phyloP scores from a whole-genome alignment of 1,140 invertebrate genomes.

The Popillia japonica region DNA sequence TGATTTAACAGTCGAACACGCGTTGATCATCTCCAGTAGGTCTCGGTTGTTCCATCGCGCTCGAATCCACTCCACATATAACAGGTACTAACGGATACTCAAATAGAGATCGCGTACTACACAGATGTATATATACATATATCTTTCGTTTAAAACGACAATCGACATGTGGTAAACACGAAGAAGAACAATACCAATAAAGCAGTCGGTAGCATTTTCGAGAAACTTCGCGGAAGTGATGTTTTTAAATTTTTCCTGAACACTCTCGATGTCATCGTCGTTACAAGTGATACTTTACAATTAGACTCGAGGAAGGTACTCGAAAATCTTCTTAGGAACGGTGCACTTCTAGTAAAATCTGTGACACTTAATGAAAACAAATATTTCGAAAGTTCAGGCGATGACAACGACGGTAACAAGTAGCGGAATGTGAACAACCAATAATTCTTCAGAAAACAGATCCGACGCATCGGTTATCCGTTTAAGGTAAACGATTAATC shows the following conservation, averaged over 20 bases:
- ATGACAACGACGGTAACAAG: not conserved
- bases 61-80: not conserved
- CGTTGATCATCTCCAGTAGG: conserved; percentile 26
- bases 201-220: too few species aligned
- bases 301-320: too few species aligned
- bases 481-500: conserved; percentile 31
- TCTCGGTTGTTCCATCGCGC: conserved; percentile 24
- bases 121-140: too few species aligned
- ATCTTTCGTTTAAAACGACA: too few species aligned
- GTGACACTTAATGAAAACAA: not conserved
- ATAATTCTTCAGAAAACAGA: not conserved
- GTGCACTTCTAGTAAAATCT: not conserved
- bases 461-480: not conserved
- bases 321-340: too few species aligned
- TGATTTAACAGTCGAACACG: conserved; percentile 35
- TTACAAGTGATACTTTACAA: too few species aligned
- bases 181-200: not conserved
- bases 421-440: conserved; percentile 14
- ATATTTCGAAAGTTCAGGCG: not conserved
- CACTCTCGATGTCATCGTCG: too few species aligned
- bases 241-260: too few species aligned
- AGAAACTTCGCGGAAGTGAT: too few species aligned
- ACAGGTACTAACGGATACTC: too few species aligned
- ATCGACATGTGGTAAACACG: not conserved
- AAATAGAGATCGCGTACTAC: too few species aligned